Evolutionary conservation across 2,113 vertebrate species (phyloP).

Genomic region (Podocnemis expansa): DNA sequence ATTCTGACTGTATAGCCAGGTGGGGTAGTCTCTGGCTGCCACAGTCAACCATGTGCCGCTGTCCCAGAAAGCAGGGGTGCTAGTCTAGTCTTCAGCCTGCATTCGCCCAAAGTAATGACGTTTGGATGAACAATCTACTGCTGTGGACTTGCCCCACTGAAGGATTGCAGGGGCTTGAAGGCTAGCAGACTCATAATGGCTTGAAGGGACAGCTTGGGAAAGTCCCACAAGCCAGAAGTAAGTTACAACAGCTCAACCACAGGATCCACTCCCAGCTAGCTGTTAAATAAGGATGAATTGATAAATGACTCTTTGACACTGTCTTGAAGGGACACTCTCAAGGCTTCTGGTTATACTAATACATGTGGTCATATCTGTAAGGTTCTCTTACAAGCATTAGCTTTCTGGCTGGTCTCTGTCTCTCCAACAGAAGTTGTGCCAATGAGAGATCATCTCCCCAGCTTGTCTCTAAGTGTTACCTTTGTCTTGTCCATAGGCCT

Average conservation of each 20-base stretch:
- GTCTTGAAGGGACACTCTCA: background rate
- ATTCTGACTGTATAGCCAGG: background rate
- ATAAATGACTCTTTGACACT: background rate
- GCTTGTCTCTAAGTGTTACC: background rate
- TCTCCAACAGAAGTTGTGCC: background rate
- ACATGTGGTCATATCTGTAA: background rate
- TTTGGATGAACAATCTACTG: accelerated
- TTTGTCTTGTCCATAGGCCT: background rate
- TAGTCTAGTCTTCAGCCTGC: background rate
- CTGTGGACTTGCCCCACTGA: background rate
- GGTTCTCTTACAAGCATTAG: background rate
- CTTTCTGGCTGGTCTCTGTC: background rate
- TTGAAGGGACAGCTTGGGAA: background rate
- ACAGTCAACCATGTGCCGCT: accelerated
- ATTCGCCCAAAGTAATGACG: background rate
- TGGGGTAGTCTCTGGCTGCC: accelerated
- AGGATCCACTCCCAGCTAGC: background rate
- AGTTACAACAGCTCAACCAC: background rate
- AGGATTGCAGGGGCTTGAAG: background rate
- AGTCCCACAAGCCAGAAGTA: background rate
- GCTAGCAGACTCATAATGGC: background rate
- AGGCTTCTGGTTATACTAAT: background rate
- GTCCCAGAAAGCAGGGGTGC: accelerated
- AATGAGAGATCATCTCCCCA: background rate
- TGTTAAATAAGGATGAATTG: background rate